phyloP scores from a whole-genome alignment of 30 jellyfish, hydroid and myxozoan species.

The Rhopilema esculentum region DNA sequence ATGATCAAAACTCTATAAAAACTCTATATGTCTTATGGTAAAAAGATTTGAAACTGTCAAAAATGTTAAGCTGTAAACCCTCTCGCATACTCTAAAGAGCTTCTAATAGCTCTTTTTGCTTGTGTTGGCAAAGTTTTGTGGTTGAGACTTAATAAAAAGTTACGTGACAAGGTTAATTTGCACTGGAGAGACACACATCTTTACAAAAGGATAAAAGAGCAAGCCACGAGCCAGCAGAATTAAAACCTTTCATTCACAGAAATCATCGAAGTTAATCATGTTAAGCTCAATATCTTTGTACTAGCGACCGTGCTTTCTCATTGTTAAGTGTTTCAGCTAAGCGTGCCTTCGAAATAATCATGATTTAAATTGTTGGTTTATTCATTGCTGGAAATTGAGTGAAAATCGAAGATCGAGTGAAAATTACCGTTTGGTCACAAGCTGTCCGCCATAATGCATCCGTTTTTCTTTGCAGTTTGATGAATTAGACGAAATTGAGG shows the following conservation, averaged over 20 bases:
- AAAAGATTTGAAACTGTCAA: too few relatives aligned
- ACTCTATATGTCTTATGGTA: too few relatives aligned
- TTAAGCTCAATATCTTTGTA: neutral
- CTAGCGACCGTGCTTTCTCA: neutral
- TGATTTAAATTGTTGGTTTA: neutral
- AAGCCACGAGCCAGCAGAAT: slow-evolving; percentile 36
- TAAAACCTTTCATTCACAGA: neutral
- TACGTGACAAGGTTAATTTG: neutral
- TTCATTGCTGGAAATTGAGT: too few relatives aligned
- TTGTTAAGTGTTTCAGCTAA: neutral
- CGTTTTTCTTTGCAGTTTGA: too few relatives aligned
- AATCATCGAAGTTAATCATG: neutral
- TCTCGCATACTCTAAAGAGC: neutral
- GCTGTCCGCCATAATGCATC: too few relatives aligned
- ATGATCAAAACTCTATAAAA: too few relatives aligned
- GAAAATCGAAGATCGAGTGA: too few relatives aligned
- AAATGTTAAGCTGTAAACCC: neutral
- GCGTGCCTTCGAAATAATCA: neutral
- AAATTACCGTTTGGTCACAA: too few relatives aligned
- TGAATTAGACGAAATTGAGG: too few relatives aligned
- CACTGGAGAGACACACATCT: neutral
- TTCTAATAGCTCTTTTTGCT: neutral
- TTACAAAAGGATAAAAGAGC: neutral
- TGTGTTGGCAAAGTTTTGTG: neutral
- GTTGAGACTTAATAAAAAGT: neutral